Evolutionary conservation across 2,888 invertebrate genomes (phyloP), one percentile per base, ranked within the genome.

Genomic region (Tiliacea aurago): DNA sequence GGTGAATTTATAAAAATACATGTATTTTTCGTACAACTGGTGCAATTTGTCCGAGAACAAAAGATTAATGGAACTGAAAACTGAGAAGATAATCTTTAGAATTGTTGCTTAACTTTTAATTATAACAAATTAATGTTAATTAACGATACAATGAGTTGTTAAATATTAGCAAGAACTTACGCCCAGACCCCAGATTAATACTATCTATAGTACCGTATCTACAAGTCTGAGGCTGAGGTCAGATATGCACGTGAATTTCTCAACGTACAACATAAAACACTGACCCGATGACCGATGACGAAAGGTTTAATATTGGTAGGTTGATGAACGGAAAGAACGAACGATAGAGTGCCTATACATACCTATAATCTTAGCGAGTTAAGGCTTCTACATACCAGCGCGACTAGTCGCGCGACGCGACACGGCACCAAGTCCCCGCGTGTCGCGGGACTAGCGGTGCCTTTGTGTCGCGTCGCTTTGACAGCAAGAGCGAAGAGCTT

Each of bases 401-500:
- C n/a, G n/a, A n/a, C n/a, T n/a, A n/a, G n/a, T n/a, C n/a, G n/a
- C n/a, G n/a, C n/a, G n/a, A n/a, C n/a, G n/a, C n/a, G n/a, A n/a
- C n/a, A n/a, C n/a, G n/a, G n/a, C n/a, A n/a, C n/a, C n/a, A n/a
- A n/a, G n/a, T n/a, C n/a, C n/a, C n/a, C n/a, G n/a, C n/a, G n/a
- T n/a, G n/a, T n/a, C n/a, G n/a, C n/a, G n/a, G n/a, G n/a, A n/a
- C n/a, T n/a, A n/a, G n/a, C n/a, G n/a, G n/a, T n/a, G n/a, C n/a
- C n/a, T n/a, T n/a, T n/a, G n/a, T n/a, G n/a, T n/a, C n/a, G n/a
- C n/a, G n/a, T n/a, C n/a, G n/a, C 76, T 63, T 77, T 73, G 80
- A 86, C 85, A 85, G 79, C 82, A 79, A 81, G 80, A 82, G 71
- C 78, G 80, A 84, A n/a, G n/a, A n/a, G n/a, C n/a, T n/a, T n/a